Evolutionary conservation across 2,888 invertebrate genomes (phyloP).

Genomic region (Frankliniella fusca): DNA sequence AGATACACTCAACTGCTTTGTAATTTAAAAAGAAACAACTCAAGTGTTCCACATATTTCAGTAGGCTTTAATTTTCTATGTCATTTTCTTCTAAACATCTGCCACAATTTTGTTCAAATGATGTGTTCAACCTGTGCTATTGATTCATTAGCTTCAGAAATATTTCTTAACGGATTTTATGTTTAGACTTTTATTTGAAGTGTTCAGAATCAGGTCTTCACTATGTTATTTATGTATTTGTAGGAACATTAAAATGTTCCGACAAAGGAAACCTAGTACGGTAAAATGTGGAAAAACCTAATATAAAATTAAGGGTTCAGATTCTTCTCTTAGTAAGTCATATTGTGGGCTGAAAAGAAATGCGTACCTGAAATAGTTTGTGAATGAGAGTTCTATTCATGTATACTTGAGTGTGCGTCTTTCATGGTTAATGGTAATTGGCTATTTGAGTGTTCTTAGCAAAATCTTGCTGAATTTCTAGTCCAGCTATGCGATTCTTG

Average conservation of each 20-base stretch:
- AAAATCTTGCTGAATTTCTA: constrained; percentile 17
- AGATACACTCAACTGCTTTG: no score
- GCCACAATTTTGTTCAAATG: no score
- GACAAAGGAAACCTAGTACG: background rate
- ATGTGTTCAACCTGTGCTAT: no score
- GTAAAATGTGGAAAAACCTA: background rate
- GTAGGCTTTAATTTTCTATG: background rate
- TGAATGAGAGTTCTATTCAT: background rate
- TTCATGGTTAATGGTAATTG: background rate
- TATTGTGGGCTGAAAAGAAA: background rate
- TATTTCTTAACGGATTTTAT: no score
- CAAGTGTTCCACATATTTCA: background rate
- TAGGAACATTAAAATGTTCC: background rate
- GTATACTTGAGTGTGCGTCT: background rate
- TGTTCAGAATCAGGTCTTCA: background rate
- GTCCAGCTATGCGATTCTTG: constrained; percentile 10
- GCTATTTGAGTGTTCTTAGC: background rate
- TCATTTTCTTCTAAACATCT: no score
- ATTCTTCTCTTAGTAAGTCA: background rate
- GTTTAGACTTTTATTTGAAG: no score
- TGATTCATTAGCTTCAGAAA: no score
- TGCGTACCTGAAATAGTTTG: background rate
- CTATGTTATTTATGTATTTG: background rate
- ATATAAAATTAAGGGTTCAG: background rate
- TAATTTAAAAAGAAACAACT: background rate